phyloP scores from a whole-genome alignment of 2,797 vertebrate species.

The Eurystomus glaucurus region DNA sequence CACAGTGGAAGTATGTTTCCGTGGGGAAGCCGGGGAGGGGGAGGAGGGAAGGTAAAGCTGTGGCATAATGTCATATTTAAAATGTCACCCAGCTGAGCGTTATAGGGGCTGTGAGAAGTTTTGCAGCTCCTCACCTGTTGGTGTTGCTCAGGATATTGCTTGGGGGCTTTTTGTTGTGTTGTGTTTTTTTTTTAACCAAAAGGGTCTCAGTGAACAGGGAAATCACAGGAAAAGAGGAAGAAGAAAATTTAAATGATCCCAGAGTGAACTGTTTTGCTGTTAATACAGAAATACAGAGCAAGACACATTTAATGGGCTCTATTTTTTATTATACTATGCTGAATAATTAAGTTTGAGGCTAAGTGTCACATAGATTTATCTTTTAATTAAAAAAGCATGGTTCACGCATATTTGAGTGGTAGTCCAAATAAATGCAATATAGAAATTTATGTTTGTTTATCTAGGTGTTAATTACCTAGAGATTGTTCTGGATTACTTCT shows the following conservation, averaged over 20 bases:
- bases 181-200: neutral
- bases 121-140: constrained; percentile 83
- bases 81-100: constrained; percentile 48
- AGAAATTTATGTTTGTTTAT: constrained; percentile 99
- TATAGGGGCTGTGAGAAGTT: constrained; percentile 38
- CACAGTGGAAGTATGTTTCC: constrained; percentile 53
- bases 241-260: constrained; percentile 95
- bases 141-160: constrained; percentile 59
- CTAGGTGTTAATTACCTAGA: constrained; percentile 99
- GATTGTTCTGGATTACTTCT: constrained; percentile 97
- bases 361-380: constrained; percentile 99
- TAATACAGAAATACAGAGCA: constrained; percentile 99
- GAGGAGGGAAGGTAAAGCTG: constrained; percentile 10
- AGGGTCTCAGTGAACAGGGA: constrained; percentile 68
- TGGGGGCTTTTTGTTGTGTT: neutral
- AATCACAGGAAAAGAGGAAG: constrained; percentile 81
- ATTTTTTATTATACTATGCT: constrained; percentile 99
- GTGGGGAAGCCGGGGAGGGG: neutral
- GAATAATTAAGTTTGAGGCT: constrained; percentile 99
- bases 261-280: constrained; percentile 97
- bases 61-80: constrained; percentile 4
- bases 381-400: constrained; percentile 99
- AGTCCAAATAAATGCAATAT: constrained; percentile 99
- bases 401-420: constrained; percentile 99
- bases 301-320: constrained; percentile 99